These are phyloP conservation scores for Drosophila ficusphila DNA, from an alignment of 1,140 invertebrate genomes.

Conservation along the genomic window DNA sequence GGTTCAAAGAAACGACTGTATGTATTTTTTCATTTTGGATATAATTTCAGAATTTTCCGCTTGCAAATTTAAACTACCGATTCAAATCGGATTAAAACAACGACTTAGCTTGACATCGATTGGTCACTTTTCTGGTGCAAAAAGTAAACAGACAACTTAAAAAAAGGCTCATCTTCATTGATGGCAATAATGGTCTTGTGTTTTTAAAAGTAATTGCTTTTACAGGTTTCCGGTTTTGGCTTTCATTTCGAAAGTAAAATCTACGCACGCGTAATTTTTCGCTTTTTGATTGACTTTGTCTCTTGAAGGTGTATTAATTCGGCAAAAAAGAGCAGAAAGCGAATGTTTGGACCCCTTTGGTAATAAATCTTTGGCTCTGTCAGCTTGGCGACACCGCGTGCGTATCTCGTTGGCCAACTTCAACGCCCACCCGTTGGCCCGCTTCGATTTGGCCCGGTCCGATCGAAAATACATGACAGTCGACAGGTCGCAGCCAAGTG, in stretches of 20 bases:
- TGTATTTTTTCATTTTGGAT: no score
- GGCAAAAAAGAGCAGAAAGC: slow-evolving; percentile 28
- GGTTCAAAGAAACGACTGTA: neutral
- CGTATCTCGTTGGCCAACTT: slow-evolving; percentile 50
- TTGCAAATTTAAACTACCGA: neutral
- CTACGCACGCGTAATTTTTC: slow-evolving; percentile 27
- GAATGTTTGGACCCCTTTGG: slow-evolving; percentile 31
- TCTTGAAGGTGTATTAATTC: slow-evolving; percentile 36
- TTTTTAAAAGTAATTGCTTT: slow-evolving; percentile 40
- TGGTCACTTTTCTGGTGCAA: slow-evolving; percentile 3
- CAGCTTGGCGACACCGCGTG: slow-evolving; percentile 42
- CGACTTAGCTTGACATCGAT: slow-evolving; percentile 4
- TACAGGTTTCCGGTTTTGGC: slow-evolving; percentile 15
- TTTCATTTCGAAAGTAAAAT: slow-evolving; percentile 57
- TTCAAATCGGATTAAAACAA: neutral
- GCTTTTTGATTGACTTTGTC: slow-evolving; percentile 44
- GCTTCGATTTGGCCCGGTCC: slow-evolving; percentile 14
- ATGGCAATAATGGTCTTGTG: slow-evolving; percentile 10
- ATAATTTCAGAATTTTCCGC: no score
- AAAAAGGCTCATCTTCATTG: slow-evolving; percentile 19
- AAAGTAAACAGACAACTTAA: neutral
- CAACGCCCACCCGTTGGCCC: slow-evolving; percentile 50
- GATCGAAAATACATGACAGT: slow-evolving; percentile 30
- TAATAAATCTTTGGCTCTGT: slow-evolving; percentile 52
- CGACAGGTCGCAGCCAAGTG: slow-evolving; percentile 43